Evolutionary conservation across 2,113 vertebrate genomes (phyloP), one percentile per base, ranked within the genome.

Genomic region (Cyphomyrus discorhynchus): DNA sequence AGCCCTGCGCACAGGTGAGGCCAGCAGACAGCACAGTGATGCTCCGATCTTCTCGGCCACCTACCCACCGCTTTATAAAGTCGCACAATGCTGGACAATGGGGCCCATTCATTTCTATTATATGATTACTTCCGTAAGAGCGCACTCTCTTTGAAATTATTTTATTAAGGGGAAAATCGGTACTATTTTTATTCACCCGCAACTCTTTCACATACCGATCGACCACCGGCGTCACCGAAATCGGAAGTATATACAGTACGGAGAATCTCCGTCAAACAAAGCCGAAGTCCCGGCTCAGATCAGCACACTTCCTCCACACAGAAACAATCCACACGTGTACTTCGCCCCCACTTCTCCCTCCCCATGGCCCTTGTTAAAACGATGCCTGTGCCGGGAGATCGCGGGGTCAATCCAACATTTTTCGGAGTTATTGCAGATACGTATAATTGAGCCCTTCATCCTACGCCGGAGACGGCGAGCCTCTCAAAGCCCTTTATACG

Each of bases 371-470:
- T 42, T 42, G 35, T 39, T 42, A 42, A 80, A 80, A 39, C 15
- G 70, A 39, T 39, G 1, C 70, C 13, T 77, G 27, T 15, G 70
- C 31, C 11, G 66, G 66, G 10, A 17, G 70, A 39, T 35, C 70
- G 35, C 31, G 1, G 42, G 82, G 45, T 47, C 82, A 49, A 24
- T 46, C 45, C 9, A 42, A 47, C 82, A 27, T 84, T 49, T 27
- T 46, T 50, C 10, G 83, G 83, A 49, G 21, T 49, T 49, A 86
- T 50, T n/a, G n/a, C n/a, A 31, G n/a, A 86, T 86, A 86, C n/a
- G 83, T 24, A 49, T 27, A 86, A 86, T n/a, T 47, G 83, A 86
- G 46, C n/a, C 83, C 45, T 86, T 86, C 83, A 86, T 86, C 47
- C 45, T 47, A 27, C 45, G 19, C 5, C 47, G 45, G 47, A 86